Conservation (phyloP, 2,888 invertebrate genomes). For the Sinopyrophorus schimmeli region DNA sequence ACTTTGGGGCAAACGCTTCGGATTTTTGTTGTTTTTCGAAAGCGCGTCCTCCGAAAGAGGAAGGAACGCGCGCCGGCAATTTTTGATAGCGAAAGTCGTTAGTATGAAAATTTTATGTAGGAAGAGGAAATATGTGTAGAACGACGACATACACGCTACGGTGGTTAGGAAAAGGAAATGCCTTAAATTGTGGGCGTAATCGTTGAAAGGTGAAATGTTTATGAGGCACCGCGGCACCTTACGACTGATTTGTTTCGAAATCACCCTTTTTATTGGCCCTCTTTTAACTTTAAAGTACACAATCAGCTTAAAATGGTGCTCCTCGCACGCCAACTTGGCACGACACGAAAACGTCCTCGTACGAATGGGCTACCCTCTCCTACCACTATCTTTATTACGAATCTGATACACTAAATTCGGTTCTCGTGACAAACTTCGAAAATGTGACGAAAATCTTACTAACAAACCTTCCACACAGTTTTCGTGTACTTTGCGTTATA, state of each 20-base stretch:
- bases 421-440: constrained; percentile 35
- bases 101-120: constrained; percentile 31
- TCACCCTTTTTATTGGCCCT: constrained; percentile 33
- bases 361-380: constrained; percentile 31
- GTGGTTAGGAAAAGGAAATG: constrained; percentile 31
- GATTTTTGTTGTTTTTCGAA: neutral
- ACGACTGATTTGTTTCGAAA: constrained; percentile 33
- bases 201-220: constrained; percentile 31
- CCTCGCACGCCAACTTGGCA: constrained; percentile 36
- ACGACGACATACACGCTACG: constrained; percentile 27
- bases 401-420: constrained; percentile 41
- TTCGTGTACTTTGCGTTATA: constrained; percentile 18
- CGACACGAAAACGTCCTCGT: constrained; percentile 31
- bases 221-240: constrained; percentile 32
- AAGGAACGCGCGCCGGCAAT: neutral
- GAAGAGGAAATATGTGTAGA: constrained; percentile 29
- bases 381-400: constrained; percentile 39
- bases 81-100: constrained; percentile 25
- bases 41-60: neutral
- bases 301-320: constrained; percentile 36
- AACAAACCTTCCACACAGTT: constrained; percentile 9
- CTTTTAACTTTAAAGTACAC: constrained; percentile 33
- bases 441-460: constrained; percentile 26
- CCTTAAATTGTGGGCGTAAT: constrained; percentile 33
- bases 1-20: neutral